Base-by-base conservation (phyloP, 64 coral and sea anemone species). In the Acropora yongei region DNA sequence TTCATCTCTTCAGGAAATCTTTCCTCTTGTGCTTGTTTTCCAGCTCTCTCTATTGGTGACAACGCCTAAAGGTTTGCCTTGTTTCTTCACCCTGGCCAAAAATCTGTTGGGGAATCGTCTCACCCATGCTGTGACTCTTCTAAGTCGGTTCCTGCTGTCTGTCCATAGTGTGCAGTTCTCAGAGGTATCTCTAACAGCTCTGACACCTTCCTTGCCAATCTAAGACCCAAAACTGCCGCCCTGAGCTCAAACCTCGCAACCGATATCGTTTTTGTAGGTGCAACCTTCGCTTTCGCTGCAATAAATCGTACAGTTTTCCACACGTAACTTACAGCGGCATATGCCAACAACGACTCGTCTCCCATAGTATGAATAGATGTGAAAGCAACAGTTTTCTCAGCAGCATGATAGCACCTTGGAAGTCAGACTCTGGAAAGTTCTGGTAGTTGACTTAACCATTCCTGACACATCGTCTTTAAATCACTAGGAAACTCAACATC, bases 261-360 rank as follows among this genome's bases (percentile, higher is more conserved):
- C 6, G 20, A 76, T 43, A 82, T 74, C 11, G 83, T 16, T 12
- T 88, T 76, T 10, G 88, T 30, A 14, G 89, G 84, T 45, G 90
- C 78, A 2, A 95, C 89, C 41, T 80, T 80, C 1, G 58, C 76
- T 46, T 91, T 95, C 8, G 93, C 76, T 41, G 80, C 69, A 42
- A 91, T 50, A 43, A 91, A 78, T 8, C 76, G 30, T 0, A 61
- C 87, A 14, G 78, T 77, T 8, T 46, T 44, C 13, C 44, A 39
- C 18, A 95, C 44, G 46, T 95, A 90, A 44, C 57, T 83, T 7
- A 71, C 80, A n/a, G 83, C 89, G 11, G 82, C 93, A 91, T 90
- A 95, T 30, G 30, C 30, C 30, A 30, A 30, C 30, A 30, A 30
- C 30, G 30, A 30, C 30, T 77, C 89, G 50, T 94, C 93, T 5